Evolutionary conservation across 2,113 vertebrate species (phyloP).

Genomic region (Macrotus californicus): DNA sequence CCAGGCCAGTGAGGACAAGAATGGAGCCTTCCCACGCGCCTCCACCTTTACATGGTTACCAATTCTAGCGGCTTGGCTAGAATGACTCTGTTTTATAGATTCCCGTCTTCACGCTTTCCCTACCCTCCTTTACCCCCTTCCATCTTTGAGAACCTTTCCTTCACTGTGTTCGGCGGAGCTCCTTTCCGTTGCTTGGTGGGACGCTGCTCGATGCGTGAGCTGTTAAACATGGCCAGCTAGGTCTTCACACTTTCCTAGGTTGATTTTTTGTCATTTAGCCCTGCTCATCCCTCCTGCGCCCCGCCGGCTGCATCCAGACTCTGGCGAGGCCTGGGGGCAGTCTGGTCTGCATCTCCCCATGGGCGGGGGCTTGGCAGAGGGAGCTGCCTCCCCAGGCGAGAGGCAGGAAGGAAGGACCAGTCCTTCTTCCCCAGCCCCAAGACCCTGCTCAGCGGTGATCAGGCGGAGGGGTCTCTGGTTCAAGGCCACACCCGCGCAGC

Average conservation of each 20-base stretch:
- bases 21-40: background rate
- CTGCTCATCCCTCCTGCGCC: rapidly evolving
- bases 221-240: background rate
- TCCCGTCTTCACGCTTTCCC: too few species aligned
- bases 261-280: background rate
- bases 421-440: background rate
- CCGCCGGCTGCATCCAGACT: too few species aligned
- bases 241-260: background rate
- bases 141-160: background rate
- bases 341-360: rapidly evolving
- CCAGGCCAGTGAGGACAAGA: background rate
- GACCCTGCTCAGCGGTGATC: background rate
- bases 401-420: background rate
- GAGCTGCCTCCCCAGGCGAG: background rate
- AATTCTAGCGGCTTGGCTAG: background rate
- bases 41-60: background rate
- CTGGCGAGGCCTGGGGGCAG: background rate
- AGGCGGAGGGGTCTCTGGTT: background rate
- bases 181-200: background rate
- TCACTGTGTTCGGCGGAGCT: background rate
- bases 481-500: background rate
- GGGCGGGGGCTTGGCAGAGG: background rate
- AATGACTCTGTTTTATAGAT: background rate
- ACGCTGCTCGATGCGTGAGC: background rate
- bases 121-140: background rate